Base-by-base conservation (phyloP, 92 coral and sea anemone species). In the Plumapathes pennacea region DNA sequence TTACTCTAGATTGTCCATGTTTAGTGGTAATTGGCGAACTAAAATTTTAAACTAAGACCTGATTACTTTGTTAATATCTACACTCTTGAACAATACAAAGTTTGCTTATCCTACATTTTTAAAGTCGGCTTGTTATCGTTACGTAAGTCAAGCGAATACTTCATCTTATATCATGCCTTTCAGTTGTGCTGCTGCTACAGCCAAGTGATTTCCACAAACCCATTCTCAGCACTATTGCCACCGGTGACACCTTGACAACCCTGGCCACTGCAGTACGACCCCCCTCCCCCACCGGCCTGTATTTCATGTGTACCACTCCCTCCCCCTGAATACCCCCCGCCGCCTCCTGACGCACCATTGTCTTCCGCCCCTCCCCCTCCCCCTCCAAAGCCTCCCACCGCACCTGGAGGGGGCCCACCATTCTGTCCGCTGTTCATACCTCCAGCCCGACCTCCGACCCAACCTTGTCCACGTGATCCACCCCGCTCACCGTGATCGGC, bases 311-410 rank as follows among this genome's bases (percentile, higher is more conserved):
- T 54, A 53, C 88, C 88, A 23, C 86, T 84, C 13, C 90, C 90
- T 40, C 90, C 90, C 0, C 90, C 90, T 25, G 86, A 84, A 45
- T 84, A 84, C 29, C 90, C 90, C 0, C 86, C 86, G 2, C 81
- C 86, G 11, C 85, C 80, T 10, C 86, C 91, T 0, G 91, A 85
- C 25, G 86, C 86, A 22, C 91, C 91, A 10, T 79, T 84, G 25
- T 67, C 90, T 23, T 66, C 78, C 10, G 85, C 12, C 0, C 86
- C 90, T 12, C 90, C 77, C 12, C 86, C 90, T 7, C 90, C 80
- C 14, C 90, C 86, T 4, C 90, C 90, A 40, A 78, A 84, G 6
- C 90, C 86, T 27, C 90, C 90, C 0, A 84, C 91, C 15, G 91
- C 91, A 10, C 86, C 91, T 6, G 86, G 91, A 23, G 80, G 45